phyloP scores from a whole-genome alignment of 2,113 vertebrate species.

The Ranitomeya variabilis region DNA sequence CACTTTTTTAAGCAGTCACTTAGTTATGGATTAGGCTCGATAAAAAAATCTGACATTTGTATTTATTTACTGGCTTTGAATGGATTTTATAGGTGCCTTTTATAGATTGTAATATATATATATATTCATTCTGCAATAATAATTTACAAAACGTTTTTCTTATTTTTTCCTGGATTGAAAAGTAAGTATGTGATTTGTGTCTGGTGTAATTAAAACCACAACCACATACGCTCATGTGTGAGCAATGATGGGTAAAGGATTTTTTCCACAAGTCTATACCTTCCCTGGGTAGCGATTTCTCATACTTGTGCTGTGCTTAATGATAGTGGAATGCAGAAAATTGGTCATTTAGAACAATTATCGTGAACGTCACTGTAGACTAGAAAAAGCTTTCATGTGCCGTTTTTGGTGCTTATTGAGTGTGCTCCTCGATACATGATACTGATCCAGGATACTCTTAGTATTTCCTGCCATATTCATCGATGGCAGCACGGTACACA shows the following conservation, averaged over 20 bases:
- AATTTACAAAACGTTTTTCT: background rate
- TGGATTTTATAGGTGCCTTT: background rate
- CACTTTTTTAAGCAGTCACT: background rate
- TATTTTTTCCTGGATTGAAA: background rate
- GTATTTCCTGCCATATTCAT: background rate
- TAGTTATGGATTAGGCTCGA: background rate
- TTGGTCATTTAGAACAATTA: conserved; percentile 15
- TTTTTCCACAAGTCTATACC: background rate
- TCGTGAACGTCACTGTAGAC: background rate
- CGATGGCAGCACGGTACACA: background rate
- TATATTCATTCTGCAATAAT: background rate
- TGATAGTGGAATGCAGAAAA: conserved; percentile 36
- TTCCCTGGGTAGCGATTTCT: background rate
- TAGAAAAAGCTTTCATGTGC: conserved; percentile 15
- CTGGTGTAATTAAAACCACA: background rate
- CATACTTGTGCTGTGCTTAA: background rate
- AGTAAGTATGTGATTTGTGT: background rate
- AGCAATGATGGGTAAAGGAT: background rate
- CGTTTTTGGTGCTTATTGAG: background rate
- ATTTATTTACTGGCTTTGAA: background rate
- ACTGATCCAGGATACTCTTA: background rate
- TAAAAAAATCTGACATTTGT: background rate
- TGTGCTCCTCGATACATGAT: background rate
- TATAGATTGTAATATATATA: background rate
- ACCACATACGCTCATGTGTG: background rate